Evolutionary conservation across 2,888 invertebrate species (phyloP).

Genomic region (Xestobium rufovillosum): DNA sequence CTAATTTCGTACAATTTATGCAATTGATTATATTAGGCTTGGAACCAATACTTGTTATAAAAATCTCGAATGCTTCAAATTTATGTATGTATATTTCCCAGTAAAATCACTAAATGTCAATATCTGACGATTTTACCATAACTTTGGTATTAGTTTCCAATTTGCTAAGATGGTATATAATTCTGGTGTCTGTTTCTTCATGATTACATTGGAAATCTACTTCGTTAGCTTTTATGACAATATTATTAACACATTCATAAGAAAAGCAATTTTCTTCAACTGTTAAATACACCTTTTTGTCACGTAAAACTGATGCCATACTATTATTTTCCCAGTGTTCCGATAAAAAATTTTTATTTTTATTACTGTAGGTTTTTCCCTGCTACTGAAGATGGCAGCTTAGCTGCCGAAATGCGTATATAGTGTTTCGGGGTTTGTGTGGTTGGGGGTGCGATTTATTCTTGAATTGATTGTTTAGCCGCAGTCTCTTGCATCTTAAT

Average conservation of each 20-base stretch:
- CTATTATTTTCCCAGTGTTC: constrained; percentile 19
- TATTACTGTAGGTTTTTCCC: too few species aligned
- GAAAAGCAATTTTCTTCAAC: constrained; percentile 11
- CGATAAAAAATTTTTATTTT: constrained; percentile 22
- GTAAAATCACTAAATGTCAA: constrained; percentile 18
- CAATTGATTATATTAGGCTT: too few species aligned
- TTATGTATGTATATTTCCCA: constrained; percentile 20
- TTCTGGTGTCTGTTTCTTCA: constrained; percentile 20
- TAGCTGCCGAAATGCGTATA: too few species aligned
- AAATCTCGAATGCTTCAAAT: constrained; percentile 12
- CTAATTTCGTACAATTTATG: constrained; percentile 16
- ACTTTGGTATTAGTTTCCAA: constrained; percentile 11
- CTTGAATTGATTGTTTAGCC: too few species aligned
- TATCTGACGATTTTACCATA: constrained; percentile 19
- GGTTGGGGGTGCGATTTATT: too few species aligned
- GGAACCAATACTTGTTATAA: constrained; percentile 7
- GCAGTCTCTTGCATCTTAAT: too few species aligned
- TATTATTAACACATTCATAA: constrained; percentile 4
- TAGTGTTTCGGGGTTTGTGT: too few species aligned
- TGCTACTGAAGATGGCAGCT: too few species aligned
- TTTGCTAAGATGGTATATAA: constrained; percentile 18
- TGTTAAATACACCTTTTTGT: constrained; percentile 16
- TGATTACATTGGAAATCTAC: constrained; percentile 13
- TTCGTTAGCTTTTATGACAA: constrained; percentile 10
- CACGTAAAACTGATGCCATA: constrained; percentile 19